Percentiles rank a stretch among this genome's conserved stretches.
phyloP scores from a whole-genome alignment of 1,140 invertebrate genomes.

The Rhagoletis pomonella region DNA sequence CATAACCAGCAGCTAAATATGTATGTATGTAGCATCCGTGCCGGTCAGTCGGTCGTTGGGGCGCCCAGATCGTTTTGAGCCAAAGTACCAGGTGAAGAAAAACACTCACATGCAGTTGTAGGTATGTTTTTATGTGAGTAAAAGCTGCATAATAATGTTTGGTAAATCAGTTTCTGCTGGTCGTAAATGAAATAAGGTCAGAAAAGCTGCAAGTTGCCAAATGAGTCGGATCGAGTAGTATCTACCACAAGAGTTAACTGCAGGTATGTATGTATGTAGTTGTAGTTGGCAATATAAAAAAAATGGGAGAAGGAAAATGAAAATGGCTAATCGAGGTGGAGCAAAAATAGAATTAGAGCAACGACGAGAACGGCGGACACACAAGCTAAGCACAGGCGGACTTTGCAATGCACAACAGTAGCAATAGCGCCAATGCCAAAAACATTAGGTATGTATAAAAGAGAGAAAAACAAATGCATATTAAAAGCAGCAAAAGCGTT shows the following conservation, averaged over 20 bases:
- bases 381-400: neutral
- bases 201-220: slow-evolving; percentile 35
- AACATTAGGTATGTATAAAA: neutral
- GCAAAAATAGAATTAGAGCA: slow-evolving; percentile 46
- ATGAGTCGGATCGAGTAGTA: neutral
- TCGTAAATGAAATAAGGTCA: slow-evolving; percentile 44
- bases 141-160: neutral
- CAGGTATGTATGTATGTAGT: neutral
- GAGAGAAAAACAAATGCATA: neutral
- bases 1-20: neutral
- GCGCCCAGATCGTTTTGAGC: neutral
- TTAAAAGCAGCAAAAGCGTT: no score
- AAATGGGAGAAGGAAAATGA: neutral
- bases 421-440: neutral
- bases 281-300: neutral
- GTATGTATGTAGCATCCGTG: neutral
- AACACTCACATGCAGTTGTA: neutral
- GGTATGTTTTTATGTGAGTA: neutral
- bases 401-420: neutral
- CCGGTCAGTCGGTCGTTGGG: neutral
- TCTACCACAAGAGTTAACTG: neutral
- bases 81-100: neutral
- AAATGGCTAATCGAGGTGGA: slow-evolving; percentile 32
- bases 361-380: neutral
- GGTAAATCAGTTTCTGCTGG: neutral